Evolutionary conservation across 1,140 invertebrate genomes (phyloP).

Genomic region (Apis laboriosa): DNA sequence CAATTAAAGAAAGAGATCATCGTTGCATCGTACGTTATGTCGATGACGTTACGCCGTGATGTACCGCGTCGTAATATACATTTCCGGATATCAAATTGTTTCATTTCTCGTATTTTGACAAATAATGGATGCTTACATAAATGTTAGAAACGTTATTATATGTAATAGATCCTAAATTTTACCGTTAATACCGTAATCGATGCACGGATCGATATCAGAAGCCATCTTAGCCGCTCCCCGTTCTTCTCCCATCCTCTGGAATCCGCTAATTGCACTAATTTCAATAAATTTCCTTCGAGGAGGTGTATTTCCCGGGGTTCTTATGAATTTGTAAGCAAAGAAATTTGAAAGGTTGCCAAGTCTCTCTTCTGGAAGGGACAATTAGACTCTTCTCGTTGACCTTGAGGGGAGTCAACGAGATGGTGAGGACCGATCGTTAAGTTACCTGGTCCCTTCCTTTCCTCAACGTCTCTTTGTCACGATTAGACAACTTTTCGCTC

Average conservation of each 20-base stretch:
- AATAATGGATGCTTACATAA: too few relatives aligned
- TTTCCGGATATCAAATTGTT: too few relatives aligned
- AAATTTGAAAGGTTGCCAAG: constrained; percentile 47
- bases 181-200: background rate
- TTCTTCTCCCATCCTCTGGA: background rate
- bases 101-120: too few relatives aligned
- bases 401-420: constrained; percentile 57
- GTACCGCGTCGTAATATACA: background rate
- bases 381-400: constrained; percentile 60
- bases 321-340: constrained; percentile 63
- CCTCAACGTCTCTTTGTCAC: constrained; percentile 8
- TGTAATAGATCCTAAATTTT: too few relatives aligned
- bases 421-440: constrained; percentile 57
- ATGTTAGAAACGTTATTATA: too few relatives aligned
- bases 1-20: constrained; percentile 19
- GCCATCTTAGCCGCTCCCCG: too few relatives aligned
- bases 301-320: constrained; percentile 32
- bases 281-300: constrained; percentile 26
- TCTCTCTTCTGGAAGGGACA: constrained; percentile 55
- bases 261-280: constrained; percentile 56
- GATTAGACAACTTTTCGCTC: constrained; percentile 51
- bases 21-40: background rate
- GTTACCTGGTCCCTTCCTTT: constrained; percentile 36
- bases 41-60: background rate
- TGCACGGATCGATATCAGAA: constrained; percentile 27